Evolutionary conservation across 2,113 vertebrate species (phyloP), one percentile per base, ranked within the genome.

Genomic region (Microcebus lehilahytsara): DNA sequence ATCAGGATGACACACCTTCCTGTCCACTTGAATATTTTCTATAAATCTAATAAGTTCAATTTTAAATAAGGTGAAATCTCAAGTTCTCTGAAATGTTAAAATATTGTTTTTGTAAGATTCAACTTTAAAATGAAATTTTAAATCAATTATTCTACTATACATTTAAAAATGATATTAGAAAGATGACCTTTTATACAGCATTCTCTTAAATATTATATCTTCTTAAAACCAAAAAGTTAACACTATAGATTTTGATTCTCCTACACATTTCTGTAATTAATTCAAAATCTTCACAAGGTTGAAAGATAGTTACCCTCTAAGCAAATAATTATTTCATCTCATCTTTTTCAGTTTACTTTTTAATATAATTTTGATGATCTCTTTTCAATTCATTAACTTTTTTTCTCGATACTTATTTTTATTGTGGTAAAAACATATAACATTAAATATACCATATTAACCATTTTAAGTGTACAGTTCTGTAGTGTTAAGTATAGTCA

Each of bases 221-320:
- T 94, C 40, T 83, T 64, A 71, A 94, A 94, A 88, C 13, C 37
- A 89, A 88, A 92, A 84, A 62, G 46, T 87, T 42, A 51, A 32
- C 16, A 64, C 20, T 32, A 46, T 51, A 40, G 17, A 84, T 71
- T 91, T 91, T 56, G 40, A 72, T 88, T 88, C 42, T 85, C 66
- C 62, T 22, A 51, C 23, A 51, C 20, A 84, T 77, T 91, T 93
- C 30, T 81, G 23, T 81, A 72, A 56, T 74, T 80, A 91, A 71
- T 60, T 87, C 32, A 95, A 84, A 84, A 77, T 78, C 51, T 64
- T 88, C 42, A 71, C 53, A 56, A 72, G 5, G 56, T 25, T 84
- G 64, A 84, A 81, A 90, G 58, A 83, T 32, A n/a, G 7, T 67
- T 91, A 30, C 42, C 22, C 6, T 85, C 11, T 89, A 86, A 93